phyloP scores from a whole-genome alignment of 2,797 vertebrate genomes.

The Dryobates pubescens region DNA sequence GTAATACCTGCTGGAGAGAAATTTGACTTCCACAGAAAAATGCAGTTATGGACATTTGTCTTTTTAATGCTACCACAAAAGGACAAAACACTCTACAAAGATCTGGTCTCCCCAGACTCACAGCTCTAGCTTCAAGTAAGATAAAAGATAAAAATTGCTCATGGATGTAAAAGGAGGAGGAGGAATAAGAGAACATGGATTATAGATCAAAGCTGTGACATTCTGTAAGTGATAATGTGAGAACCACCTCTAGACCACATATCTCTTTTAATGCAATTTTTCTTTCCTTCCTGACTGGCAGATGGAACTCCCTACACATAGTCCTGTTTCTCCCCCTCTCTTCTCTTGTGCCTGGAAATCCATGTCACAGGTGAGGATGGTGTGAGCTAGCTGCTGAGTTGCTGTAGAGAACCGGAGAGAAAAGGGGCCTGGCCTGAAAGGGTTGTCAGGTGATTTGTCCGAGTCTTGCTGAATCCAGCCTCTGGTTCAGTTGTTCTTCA shows the following conservation, averaged over 20 bases:
- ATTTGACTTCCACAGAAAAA: background rate
- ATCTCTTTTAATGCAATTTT: background rate
- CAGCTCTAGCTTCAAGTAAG: background rate
- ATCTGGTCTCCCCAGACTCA: background rate
- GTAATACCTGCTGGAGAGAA: background rate
- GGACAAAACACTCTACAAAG: background rate
- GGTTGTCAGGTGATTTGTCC: background rate
- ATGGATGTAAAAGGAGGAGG: background rate
- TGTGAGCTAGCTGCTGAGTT: background rate
- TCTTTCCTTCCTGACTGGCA: background rate
- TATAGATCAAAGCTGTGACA: constrained; percentile 25
- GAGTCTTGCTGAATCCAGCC: background rate
- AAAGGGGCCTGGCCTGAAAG: background rate
- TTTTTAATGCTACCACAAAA: background rate
- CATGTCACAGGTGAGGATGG: background rate
- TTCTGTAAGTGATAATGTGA: constrained; percentile 3
- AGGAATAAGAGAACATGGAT: background rate
- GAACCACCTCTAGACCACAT: background rate
- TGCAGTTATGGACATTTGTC: background rate
- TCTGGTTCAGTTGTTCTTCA: background rate
- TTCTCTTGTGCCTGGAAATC: background rate
- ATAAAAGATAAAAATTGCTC: background rate
- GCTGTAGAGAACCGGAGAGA: background rate
- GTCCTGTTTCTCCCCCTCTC: background rate
- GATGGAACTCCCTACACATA: background rate